phyloP scores from a whole-genome alignment of 1,140 invertebrate species.

The Drosophila azteca region DNA sequence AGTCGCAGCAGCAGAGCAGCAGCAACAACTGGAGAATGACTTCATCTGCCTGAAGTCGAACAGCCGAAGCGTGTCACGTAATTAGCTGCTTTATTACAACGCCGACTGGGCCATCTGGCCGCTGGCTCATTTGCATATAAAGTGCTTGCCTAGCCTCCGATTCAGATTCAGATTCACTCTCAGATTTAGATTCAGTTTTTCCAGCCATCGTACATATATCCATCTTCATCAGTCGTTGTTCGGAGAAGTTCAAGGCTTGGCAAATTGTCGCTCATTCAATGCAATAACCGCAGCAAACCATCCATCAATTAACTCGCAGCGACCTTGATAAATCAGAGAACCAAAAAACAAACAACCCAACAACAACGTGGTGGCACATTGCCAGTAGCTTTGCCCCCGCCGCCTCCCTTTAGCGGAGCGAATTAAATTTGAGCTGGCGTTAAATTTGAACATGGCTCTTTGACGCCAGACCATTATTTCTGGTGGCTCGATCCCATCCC shows the following conservation, averaged over 20 bases:
- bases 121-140: slow-evolving; percentile 68
- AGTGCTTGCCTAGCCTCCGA: slow-evolving; percentile 46
- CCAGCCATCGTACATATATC: slow-evolving; percentile 18
- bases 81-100: slow-evolving; percentile 71
- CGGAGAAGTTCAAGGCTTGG: slow-evolving; percentile 68
- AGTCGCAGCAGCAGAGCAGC: background rate
- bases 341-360: slow-evolving; percentile 65
- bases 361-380: slow-evolving; percentile 16
- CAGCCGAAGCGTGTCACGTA: slow-evolving; percentile 76
- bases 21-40: slow-evolving; percentile 38
- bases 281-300: slow-evolving; percentile 43
- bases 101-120: slow-evolving; percentile 17
- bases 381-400: slow-evolving; percentile 5
- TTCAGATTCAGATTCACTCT: slow-evolving; percentile 14
- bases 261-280: slow-evolving; percentile 73
- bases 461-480: slow-evolving; percentile 68
- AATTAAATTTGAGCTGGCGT: slow-evolving; percentile 63
- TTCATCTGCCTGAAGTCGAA: slow-evolving; percentile 59
- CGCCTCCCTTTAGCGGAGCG: background rate
- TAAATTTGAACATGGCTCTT: slow-evolving; percentile 78
- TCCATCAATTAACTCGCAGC: slow-evolving; percentile 63
- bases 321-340: slow-evolving; percentile 65
- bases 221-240: slow-evolving; percentile 53
- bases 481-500: slow-evolving; percentile 9
- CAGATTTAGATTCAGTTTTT: slow-evolving; percentile 18